A percentile compares a stretch with the other conserved stretches of the same genome.
phyloP scores from a whole-genome alignment of 2,797 vertebrate genomes.

The Gymnoscopelus braueri region DNA sequence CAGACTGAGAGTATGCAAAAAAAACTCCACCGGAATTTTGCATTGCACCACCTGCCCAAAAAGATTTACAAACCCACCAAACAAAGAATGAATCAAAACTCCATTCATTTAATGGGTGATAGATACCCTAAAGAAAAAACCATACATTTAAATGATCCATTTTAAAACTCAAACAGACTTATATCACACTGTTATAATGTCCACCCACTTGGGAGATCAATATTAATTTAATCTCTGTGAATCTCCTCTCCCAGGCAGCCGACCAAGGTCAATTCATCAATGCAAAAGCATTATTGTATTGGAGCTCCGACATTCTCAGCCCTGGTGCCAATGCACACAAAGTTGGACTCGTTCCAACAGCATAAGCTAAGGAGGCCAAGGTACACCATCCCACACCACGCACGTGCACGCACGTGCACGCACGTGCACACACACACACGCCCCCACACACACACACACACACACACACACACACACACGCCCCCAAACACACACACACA shows the following conservation, averaged over 20 bases:
- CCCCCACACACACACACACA: no score
- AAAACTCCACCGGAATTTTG: not conserved
- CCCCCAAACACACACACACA: no score
- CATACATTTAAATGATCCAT: slow-evolving; percentile 10
- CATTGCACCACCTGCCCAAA: not conserved
- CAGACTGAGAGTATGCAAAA: no score
- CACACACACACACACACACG: no score
- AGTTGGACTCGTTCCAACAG: slow-evolving; percentile 45
- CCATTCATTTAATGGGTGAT: slow-evolving; percentile 8
- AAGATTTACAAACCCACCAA: not conserved
- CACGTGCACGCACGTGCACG: slow-evolving; percentile 32
- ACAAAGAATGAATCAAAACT: not conserved
- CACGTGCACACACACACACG: no score
- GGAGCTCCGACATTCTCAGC: slow-evolving; percentile 17
- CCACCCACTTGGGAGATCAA: slow-evolving; percentile 30
- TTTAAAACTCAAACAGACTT: slow-evolving; percentile 30
- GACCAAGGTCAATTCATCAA: slow-evolving; percentile 31
- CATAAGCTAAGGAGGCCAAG: slow-evolving; percentile 43
- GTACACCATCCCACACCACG: slow-evolving; percentile 28
- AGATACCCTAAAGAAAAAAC: not conserved
- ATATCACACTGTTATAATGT: slow-evolving; percentile 13
- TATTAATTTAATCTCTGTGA: slow-evolving; percentile 35
- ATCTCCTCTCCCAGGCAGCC: slow-evolving; percentile 19
- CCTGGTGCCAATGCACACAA: slow-evolving; percentile 16
- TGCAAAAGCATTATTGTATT: slow-evolving; percentile 9